These are phyloP conservation scores for Palloptera scutellata DNA, from an alignment of 2,888 invertebrate genomes.

Conservation along the genomic window DNA sequence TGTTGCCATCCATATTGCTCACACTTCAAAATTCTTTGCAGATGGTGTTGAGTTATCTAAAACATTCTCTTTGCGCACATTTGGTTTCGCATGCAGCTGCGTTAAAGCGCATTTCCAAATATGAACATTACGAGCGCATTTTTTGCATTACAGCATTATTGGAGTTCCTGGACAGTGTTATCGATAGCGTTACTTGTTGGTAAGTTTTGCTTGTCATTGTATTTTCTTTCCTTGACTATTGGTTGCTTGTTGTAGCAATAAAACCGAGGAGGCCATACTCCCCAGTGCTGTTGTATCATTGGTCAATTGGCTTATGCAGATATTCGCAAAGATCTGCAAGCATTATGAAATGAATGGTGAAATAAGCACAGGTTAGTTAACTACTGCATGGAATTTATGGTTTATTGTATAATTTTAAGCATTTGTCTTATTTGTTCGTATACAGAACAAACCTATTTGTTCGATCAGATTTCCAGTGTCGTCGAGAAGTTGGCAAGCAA, in stretches of 20 bases:
- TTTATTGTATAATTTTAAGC: background rate
- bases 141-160: slow-evolving; percentile 87
- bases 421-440: background rate
- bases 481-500: slow-evolving; percentile 74
- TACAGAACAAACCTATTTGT: slow-evolving; percentile 67
- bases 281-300: slow-evolving; percentile 84
- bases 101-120: slow-evolving; percentile 85
- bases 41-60: slow-evolving; percentile 88
- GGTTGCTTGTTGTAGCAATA: slow-evolving; percentile 68
- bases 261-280: slow-evolving; percentile 87
- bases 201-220: no score
- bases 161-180: slow-evolving; percentile 81
- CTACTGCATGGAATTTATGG: background rate
- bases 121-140: slow-evolving; percentile 85
- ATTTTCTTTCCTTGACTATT: background rate
- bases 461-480: slow-evolving; percentile 75
- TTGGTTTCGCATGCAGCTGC: slow-evolving; percentile 92
- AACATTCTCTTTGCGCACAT: slow-evolving; percentile 90
- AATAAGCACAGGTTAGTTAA: slow-evolving; percentile 41
- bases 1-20: background rate
- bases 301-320: slow-evolving; percentile 82
- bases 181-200: slow-evolving; percentile 67
- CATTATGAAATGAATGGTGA: slow-evolving; percentile 55
- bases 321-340: slow-evolving; percentile 66
- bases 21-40: slow-evolving; percentile 57